Evolutionary conservation across 1,140 invertebrate species (phyloP), one percentile per base, ranked within the genome.

Genomic region (Drosophila truncata): DNA sequence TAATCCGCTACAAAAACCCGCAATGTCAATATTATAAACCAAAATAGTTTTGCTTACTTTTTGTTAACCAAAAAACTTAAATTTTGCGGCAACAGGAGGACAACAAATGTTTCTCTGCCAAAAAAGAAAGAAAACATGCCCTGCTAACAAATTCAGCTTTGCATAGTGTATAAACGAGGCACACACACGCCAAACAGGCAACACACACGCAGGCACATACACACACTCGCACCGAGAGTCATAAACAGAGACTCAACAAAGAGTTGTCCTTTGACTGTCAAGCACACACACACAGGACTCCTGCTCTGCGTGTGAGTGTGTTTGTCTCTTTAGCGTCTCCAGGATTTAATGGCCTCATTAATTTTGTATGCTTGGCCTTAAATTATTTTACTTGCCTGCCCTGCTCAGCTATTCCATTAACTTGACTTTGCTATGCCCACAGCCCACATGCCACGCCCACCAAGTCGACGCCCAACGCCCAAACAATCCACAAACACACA

Each of bases 261-360:
- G 84, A 87, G 85, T 90, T 90, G 78, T 80, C 81, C 58, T 79
- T 58, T 63, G 75, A 57, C 65, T 72, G 77, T 59, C 65, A 78
- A 65, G 46, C 63, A 64, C 71, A 72, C 59, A 47, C 50, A 50
- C 39, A 58, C 46, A n/a, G 25, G 59, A 31, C 35, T 35, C 31
- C 46, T 33, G 37, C 23, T 33, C n/a, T 27, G 31, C 49, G 42
- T 55, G 52, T 42, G 31, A 76, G 33, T 58, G 49, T 65, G 59
- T n/a, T n/a, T 70, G 85, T 85, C 74, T 78, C 85, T 84, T 90
- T 80, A 87, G 82, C 82, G 82, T 88, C 86, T 85, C 80, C 81
- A 82, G 78, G 85, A 90, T 90, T 90, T 90, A 90, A 90, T 90
- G 85, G 85, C 85, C 85, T 90, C 85, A 90, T 90, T 90, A 90